phyloP scores from a whole-genome alignment of 2,113 vertebrate species.

The Ochotona princeps region DNA sequence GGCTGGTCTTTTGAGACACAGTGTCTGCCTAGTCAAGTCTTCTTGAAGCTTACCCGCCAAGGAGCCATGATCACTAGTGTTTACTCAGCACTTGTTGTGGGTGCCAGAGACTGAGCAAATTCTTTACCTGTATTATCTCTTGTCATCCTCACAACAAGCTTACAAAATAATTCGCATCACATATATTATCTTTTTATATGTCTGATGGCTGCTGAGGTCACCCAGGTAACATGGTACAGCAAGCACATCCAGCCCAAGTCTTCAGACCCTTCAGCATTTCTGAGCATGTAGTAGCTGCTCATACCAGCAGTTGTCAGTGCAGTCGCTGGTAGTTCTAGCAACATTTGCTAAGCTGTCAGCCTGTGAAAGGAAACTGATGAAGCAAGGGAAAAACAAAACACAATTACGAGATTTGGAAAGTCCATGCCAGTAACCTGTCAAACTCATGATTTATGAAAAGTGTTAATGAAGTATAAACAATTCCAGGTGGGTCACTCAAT shows the following conservation, averaged over 20 bases:
- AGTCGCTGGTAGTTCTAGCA: conserved; percentile 26
- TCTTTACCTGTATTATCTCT: not conserved
- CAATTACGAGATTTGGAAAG: conserved; percentile 43
- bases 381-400: conserved; percentile 66
- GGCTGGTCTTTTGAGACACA: not conserved
- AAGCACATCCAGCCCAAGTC: not conserved
- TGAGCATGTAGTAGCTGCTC: not conserved
- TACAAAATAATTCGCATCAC: not conserved
- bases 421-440: conserved; percentile 60
- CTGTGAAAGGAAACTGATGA: conserved; percentile 71
- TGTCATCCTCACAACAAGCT: not conserved
- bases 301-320: not conserved
- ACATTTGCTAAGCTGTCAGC: conserved; percentile 69
- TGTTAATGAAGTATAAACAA: conserved; percentile 79
- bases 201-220: not conserved
- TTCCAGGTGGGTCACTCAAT: conserved; percentile 76
- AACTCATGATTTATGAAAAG: conserved; percentile 76
- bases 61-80: not conserved
- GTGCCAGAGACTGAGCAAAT: not conserved
- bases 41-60: not conserved
- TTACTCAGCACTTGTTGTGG: not conserved
- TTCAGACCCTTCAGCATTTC: not conserved
- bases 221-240: not conserved
- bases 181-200: not conserved
- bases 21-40: not conserved